A percentile compares a stretch with the other conserved stretches of the same genome.
Conservation (phyloP, 2,888 invertebrate species). For the Cecidostiba fungosa region DNA sequence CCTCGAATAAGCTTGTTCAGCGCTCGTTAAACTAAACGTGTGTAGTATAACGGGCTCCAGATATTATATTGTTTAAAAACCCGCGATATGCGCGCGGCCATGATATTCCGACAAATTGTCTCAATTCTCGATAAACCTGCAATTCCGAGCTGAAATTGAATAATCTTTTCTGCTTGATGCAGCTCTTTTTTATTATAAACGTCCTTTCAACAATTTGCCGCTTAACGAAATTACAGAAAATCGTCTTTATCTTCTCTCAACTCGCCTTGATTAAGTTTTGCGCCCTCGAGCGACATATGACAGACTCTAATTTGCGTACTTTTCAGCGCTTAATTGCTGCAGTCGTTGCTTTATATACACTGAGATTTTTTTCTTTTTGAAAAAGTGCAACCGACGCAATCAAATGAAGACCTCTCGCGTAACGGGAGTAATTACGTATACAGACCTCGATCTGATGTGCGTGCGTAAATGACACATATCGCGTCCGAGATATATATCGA, state of each 20-base stretch:
- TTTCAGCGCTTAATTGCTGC: slow-evolving; percentile 33
- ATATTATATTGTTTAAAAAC: slow-evolving; percentile 51
- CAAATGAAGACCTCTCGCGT: too few species aligned
- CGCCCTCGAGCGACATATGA: not conserved
- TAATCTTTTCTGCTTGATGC: too few species aligned
- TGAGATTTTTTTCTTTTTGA: slow-evolving; percentile 12
- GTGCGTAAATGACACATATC: slow-evolving; percentile 7
- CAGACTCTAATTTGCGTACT: slow-evolving; percentile 23
- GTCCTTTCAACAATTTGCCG: not conserved
- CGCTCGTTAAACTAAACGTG: slow-evolving; percentile 68
- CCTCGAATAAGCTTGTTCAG: slow-evolving; percentile 73
- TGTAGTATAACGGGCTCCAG: not conserved
- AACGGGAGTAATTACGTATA: not conserved
- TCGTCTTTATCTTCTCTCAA: not conserved
- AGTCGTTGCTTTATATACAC: not conserved
- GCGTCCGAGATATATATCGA: slow-evolving; percentile 5
- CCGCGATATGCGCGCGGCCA: not conserved
- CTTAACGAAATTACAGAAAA: not conserved
- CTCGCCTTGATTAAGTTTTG: not conserved
- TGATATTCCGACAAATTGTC: slow-evolving; percentile 4
- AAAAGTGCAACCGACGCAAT: not conserved
- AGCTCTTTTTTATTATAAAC: not conserved
- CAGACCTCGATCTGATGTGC: not conserved
- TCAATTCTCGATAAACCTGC: slow-evolving; percentile 20
- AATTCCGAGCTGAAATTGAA: too few species aligned